These are phyloP conservation scores for Diacarnus erythraeanus DNA, from an alignment of 37 sponge, comb jelly and placozoan species.

Conservation along the genomic window DNA sequence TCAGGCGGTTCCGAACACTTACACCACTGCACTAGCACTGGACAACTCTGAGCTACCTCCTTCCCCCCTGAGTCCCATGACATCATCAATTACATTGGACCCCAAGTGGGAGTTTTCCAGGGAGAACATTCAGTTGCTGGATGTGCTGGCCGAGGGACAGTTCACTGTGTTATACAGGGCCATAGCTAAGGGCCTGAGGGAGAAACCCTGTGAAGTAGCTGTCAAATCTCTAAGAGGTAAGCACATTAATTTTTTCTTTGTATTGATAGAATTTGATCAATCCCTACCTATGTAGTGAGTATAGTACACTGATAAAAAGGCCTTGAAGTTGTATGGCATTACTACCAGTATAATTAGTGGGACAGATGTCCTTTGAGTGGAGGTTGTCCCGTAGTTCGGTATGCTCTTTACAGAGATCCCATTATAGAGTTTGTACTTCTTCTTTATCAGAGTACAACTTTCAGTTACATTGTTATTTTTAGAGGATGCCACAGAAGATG, in stretches of 20 bases:
- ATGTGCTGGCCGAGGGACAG: constrained; percentile 48
- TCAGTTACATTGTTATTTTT: background rate
- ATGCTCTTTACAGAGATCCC: too few relatives aligned
- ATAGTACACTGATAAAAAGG: too few relatives aligned
- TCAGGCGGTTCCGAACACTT: background rate
- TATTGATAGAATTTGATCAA: background rate
- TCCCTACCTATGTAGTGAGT: background rate
- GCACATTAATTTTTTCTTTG: background rate
- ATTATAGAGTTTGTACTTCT: too few relatives aligned
- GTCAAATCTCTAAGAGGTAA: constrained; percentile 58
- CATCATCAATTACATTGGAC: constrained; percentile 27
- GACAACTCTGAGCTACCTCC: constrained; percentile 9
- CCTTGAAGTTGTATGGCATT: background rate
- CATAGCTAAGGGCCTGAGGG: constrained; percentile 30
- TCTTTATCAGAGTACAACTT: too few relatives aligned
- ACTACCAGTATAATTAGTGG: background rate
- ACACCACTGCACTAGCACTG: constrained; percentile 9
- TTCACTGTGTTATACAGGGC: constrained; percentile 56
- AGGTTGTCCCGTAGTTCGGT: background rate
- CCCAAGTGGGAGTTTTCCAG: constrained; percentile 53
- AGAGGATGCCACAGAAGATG: constrained; percentile 56
- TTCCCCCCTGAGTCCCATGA: constrained; percentile 6
- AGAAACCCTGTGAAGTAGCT: constrained; percentile 46
- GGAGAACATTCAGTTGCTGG: constrained; percentile 48
- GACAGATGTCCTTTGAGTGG: background rate